Evolutionary conservation across 2,888 invertebrate species (phyloP), one percentile per base, ranked within the genome.

Genomic region (Agrotis exclamationis): DNA sequence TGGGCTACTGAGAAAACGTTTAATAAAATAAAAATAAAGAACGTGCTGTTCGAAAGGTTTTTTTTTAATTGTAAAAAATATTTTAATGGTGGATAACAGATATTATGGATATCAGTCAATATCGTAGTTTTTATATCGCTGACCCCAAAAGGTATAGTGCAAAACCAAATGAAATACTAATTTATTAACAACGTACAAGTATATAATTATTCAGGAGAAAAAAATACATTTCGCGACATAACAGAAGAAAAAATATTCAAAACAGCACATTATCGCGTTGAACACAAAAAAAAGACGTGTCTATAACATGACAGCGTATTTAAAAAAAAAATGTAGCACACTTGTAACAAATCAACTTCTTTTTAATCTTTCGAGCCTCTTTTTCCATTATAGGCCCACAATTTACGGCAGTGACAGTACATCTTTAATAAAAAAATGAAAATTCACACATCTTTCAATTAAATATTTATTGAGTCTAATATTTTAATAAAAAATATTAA

Each of bases 401-500:
- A 28, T 56, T 24, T 20, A 24, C 28, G 45, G 22, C 57, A 57
- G 45, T 76, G 11, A 39, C 20, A n/a, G 13, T 18, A 18, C 3
- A 24, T 22, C 28, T 22, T n/a, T 33, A 39, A 9, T 33, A 9
- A 39, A 39, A 39, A 39, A 39, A 39, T 39, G 39, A 39, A 39
- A 39, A 50, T 45, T 64, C 14, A 63, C 39, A 48, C 1, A 9
- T 22, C 13, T 48, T 44, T 79, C 4, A 71, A 47, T 51, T n/a
- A 7, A 48, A 78, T 53, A 1, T 16, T 39, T 58, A 28, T 28
- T 11, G n/a, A 64, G 9, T 74, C 47, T 39, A 44, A 39, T 44
- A 59, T 53, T 63, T 80, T 18, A 51, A 64, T 75, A 28, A 28
- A 59, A 45, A 79, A 57, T 28, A 54, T 53, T 47, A 80, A 75